Base-by-base conservation (phyloP, 2,888 invertebrate species). In the Chromoteleia sp. region DNA sequence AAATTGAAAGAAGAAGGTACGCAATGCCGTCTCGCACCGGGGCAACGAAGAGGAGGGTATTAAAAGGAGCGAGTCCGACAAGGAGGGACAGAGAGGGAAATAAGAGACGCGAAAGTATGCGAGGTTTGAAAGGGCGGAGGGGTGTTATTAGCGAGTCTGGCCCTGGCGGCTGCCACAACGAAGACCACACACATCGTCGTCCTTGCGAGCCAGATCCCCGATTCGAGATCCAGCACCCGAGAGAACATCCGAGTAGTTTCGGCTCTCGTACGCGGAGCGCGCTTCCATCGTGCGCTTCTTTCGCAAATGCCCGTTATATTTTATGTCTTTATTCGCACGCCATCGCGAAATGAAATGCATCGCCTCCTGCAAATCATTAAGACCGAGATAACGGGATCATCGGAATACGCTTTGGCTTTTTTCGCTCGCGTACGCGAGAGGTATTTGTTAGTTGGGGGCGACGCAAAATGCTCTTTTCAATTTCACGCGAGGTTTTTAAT, bases 161-260 rank as follows among this genome's bases (percentile, higher is more conserved):
- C 87, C 86, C 89, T 88, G 89, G 87, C 88, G 89, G 89, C 89
- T 89, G 89, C 85, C 86, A 87, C 87, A 87, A 84, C 75, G 86
- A 87, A 86, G 89, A 89, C 89, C 89, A 89, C 89, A 89, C 89
- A 89, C 88, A 88, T 89, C 88, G 89, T 88, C 84, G 84, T 85
- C 84, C 81, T 79, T 68, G 68, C 80, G 56, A 70, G 77, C 67
- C 74, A 67, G 67, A 84, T 82, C 67, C 45, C 17, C 43, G 74
- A 59, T 63, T 39, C 71, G 71, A 80, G 83, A 76, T 68, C 36
- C 50, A 70, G 29, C 65, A 52, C 63, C 75, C 77, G 79, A 45
- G 10, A 50, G 43, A 30, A 61, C 63, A 41, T 45, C 54, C 36
- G 30, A 56, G 54, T 77, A 12, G 63, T 15, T 81, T 70, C 68